These are phyloP conservation scores for Butorides virescens DNA, from an alignment of 2,113 vertebrate species.

Conservation along the genomic window DNA sequence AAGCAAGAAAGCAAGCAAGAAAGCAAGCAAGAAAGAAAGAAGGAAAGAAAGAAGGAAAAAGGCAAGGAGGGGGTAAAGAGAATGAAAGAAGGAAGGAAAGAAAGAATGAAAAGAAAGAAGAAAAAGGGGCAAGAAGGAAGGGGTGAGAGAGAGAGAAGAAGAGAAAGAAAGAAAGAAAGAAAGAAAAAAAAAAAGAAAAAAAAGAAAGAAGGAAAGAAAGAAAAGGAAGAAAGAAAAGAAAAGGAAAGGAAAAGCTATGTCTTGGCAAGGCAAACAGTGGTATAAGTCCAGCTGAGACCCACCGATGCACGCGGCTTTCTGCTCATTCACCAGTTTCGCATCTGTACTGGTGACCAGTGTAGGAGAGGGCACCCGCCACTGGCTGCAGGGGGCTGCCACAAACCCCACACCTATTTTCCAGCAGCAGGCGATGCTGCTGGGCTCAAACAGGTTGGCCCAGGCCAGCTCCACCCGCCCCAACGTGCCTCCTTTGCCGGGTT, in stretches of 20 bases:
- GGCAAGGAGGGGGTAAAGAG: neutral
- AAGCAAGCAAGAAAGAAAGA: too few species aligned
- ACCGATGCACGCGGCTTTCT: rapidly evolving
- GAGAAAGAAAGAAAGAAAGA: rapidly evolving
- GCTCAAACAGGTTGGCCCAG: rapidly evolving
- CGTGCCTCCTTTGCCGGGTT: rapidly evolving
- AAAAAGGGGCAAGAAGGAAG: neutral
- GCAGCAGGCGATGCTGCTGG: rapidly evolving
- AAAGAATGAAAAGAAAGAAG: rapidly evolving
- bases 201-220: rapidly evolving
- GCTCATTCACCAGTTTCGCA: neutral
- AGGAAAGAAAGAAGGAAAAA: rapidly evolving
- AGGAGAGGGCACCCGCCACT: neutral
- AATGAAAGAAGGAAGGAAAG: too few species aligned
- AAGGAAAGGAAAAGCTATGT: too few species aligned
- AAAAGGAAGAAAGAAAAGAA: rapidly evolving
- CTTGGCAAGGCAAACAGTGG: neutral
- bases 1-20: too few species aligned
- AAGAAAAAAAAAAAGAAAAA: rapidly evolving
- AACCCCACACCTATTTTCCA: neutral
- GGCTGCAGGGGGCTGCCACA: neutral
- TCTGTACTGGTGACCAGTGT: rapidly evolving
- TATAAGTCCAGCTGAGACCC: neutral
- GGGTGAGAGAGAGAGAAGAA: too few species aligned
- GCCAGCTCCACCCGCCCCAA: neutral